These are phyloP conservation scores for Lasioglossum albipes DNA, from an alignment of 1,140 invertebrate species.

Conservation along the genomic window DNA sequence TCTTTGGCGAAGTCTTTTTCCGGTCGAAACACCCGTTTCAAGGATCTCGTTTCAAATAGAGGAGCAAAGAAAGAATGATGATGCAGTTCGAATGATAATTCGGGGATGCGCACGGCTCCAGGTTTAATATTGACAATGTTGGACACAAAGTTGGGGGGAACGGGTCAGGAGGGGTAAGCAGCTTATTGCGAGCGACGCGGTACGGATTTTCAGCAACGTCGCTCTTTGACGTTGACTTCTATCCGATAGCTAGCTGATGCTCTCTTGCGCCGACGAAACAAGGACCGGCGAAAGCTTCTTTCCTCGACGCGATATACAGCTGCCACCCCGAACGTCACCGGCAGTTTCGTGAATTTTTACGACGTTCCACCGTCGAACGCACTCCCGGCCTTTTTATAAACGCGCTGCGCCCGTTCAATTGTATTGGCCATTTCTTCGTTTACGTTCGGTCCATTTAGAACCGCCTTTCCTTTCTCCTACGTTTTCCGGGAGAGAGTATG, in stretches of 20 bases:
- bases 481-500: too few species aligned
- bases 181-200: constrained; percentile 59
- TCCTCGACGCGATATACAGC: neutral
- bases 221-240: constrained; percentile 49
- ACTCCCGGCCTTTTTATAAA: too few species aligned
- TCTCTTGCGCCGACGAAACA: neutral
- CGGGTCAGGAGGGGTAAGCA: constrained; percentile 43
- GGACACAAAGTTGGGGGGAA: constrained; percentile 46
- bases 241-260: constrained; percentile 40
- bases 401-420: too few species aligned
- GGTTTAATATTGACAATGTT: constrained; percentile 62
- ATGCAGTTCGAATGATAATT: neutral
- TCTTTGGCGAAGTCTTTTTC: too few species aligned
- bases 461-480: too few species aligned
- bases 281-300: constrained; percentile 4
- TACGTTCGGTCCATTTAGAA: too few species aligned
- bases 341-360: neutral
- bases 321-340: too few species aligned
- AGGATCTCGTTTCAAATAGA: too few species aligned
- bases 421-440: too few species aligned
- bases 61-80: neutral
- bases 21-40: too few species aligned
- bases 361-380: too few species aligned
- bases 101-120: neutral
- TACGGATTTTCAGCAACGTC: constrained; percentile 57